These are phyloP conservation scores for Druon quercuslanigerum DNA, from an alignment of 1,140 invertebrate genomes.

Conservation along the genomic window DNA sequence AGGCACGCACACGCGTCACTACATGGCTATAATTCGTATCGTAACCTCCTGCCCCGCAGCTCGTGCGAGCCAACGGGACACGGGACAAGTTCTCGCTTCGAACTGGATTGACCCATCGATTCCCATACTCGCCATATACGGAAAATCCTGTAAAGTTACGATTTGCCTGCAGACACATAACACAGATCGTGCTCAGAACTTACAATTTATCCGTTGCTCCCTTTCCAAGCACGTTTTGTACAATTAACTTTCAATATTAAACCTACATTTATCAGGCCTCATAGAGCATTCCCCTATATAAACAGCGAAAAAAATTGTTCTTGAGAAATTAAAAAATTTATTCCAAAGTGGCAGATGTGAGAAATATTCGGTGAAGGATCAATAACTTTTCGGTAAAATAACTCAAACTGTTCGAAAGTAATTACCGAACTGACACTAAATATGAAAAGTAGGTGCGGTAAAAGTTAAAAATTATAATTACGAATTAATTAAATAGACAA, in stretches of 20 bases:
- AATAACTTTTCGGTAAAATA: too few species aligned
- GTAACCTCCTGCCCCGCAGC: constrained; percentile 22
- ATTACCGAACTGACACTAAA: too few species aligned
- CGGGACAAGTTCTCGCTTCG: constrained; percentile 25
- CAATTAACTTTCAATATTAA: constrained; percentile 7
- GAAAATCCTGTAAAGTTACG: constrained; percentile 7
- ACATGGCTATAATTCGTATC: constrained; percentile 14
- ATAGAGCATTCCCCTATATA: too few species aligned
- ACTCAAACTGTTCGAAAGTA: too few species aligned
- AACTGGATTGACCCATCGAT: constrained; percentile 31
- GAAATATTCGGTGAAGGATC: too few species aligned
- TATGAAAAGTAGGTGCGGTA: too few species aligned
- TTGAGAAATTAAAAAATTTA: too few species aligned
- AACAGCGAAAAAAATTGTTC: too few species aligned
- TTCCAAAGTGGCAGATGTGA: too few species aligned
- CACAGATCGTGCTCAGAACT: constrained; percentile 9
- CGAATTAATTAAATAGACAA: too few species aligned
- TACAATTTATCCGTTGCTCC: background rate
- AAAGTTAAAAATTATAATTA: too few species aligned
- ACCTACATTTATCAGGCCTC: too few species aligned
- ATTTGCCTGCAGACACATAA: constrained; percentile 15
- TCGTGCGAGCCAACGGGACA: constrained; percentile 19
- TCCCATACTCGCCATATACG: constrained; percentile 15
- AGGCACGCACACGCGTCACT: background rate
- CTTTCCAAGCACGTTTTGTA: background rate